phyloP scores from a whole-genome alignment of 2,113 vertebrate genomes.

The Periophthalmodon schlosseri region DNA sequence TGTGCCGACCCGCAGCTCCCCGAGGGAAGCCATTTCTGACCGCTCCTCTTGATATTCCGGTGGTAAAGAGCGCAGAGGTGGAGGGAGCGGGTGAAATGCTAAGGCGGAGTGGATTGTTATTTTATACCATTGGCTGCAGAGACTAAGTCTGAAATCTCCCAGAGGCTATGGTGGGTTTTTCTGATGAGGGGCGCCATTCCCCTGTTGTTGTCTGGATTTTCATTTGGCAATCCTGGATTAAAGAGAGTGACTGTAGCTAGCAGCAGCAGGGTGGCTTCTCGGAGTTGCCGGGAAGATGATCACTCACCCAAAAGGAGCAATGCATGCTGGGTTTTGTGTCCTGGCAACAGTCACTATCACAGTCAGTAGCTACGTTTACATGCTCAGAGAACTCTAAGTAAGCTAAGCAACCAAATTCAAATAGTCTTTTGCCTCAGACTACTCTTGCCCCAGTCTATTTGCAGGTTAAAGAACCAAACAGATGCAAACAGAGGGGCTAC shows the following conservation, averaged over 20 bases:
- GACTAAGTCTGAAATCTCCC: constrained; percentile 46
- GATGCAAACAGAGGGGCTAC: no score
- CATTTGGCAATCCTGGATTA: constrained; percentile 40
- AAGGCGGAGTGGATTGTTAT: constrained; percentile 35
- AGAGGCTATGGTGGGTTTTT: constrained; percentile 46
- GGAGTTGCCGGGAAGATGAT: constrained; percentile 24
- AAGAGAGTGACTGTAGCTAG: constrained; percentile 28
- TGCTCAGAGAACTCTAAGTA: no score
- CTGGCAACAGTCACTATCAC: not conserved
- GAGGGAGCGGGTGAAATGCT: constrained; percentile 18
- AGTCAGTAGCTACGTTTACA: no score
- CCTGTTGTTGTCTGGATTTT: constrained; percentile 27
- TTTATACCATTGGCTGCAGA: constrained; percentile 36
- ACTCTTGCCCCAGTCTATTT: no score
- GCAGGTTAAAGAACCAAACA: no score
- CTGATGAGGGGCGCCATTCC: constrained; percentile 25
- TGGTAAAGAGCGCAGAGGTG: constrained; percentile 43
- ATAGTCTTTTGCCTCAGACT: no score
- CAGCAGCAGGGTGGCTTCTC: constrained; percentile 15
- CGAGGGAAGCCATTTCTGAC: constrained; percentile 28
- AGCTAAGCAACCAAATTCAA: no score
- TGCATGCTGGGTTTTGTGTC: not conserved
- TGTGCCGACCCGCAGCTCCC: constrained; percentile 34
- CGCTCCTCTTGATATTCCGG: constrained; percentile 55
- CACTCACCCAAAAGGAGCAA: constrained; percentile 19